A percentile compares a stretch with the other conserved stretches of the same genome.
Conservation (phyloP, 2,113 vertebrate species). For the Mixornis gularis region DNA sequence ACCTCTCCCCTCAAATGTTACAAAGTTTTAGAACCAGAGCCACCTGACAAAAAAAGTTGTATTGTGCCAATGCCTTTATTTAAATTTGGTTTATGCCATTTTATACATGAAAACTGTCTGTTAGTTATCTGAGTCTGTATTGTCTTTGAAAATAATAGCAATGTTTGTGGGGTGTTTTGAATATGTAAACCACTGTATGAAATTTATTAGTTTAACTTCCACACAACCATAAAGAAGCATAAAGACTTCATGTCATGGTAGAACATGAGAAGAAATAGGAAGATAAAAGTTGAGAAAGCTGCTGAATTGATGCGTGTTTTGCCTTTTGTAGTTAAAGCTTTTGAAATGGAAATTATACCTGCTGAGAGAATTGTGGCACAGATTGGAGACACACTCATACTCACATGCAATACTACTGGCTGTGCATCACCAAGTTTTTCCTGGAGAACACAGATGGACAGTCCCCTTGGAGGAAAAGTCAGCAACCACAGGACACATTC, state of each 20-base stretch:
- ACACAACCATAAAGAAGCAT: neutral
- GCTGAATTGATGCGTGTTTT: neutral
- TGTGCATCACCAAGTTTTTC: slow-evolving; percentile 66
- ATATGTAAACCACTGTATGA: neutral
- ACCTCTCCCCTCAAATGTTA: neutral
- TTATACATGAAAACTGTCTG: neutral
- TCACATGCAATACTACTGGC: slow-evolving; percentile 58
- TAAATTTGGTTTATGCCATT: neutral
- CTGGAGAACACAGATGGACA: slow-evolving; percentile 69
- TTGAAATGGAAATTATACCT: slow-evolving; percentile 49
- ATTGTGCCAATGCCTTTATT: neutral
- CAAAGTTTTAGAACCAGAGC: neutral
- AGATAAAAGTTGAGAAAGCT: neutral
- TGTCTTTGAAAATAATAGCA: neutral
- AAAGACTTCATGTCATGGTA: neutral
- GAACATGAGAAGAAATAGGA: neutral
- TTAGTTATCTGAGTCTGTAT: neutral
- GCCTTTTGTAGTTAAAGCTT: slow-evolving; percentile 32
- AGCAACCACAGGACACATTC: neutral
- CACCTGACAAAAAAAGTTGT: neutral
- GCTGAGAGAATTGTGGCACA: slow-evolving; percentile 5
- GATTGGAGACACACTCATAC: slow-evolving; percentile 41
- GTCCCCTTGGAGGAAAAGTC: slow-evolving; percentile 56
- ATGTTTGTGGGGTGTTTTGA: neutral
- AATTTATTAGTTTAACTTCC: neutral